These are phyloP conservation scores for Heloderma charlesbogerti DNA, from an alignment of 2,113 vertebrate genomes.

Conservation along the genomic window DNA sequence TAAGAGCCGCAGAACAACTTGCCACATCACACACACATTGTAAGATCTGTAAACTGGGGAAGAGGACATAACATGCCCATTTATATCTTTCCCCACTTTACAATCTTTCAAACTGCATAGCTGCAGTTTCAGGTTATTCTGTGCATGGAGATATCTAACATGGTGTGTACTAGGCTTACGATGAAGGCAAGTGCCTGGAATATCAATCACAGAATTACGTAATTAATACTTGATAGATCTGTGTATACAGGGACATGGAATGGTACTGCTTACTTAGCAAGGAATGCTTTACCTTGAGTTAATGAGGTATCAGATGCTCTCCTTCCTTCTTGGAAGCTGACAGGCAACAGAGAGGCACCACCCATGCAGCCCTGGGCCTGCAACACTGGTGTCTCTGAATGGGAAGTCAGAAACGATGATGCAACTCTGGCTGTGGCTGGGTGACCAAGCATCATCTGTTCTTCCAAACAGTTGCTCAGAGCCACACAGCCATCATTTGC, in stretches of 20 bases:
- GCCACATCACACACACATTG: neutral
- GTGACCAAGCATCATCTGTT: conserved; percentile 76
- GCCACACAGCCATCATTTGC: conserved; percentile 73
- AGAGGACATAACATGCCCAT: no score
- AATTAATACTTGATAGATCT: neutral
- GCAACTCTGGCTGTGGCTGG: conserved; percentile 76
- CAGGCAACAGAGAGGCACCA: conserved; percentile 78
- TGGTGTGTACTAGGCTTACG: neutral
- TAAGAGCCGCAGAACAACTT: neutral
- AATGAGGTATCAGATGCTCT: conserved; percentile 96
- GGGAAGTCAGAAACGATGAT: conserved; percentile 78
- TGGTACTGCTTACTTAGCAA: neutral
- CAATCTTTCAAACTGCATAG: neutral
- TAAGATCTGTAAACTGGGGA: neutral
- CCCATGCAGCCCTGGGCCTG: conserved; percentile 86
- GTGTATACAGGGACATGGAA: neutral
- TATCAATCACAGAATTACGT: neutral
- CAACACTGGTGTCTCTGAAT: conserved; percentile 88
- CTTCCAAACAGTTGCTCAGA: conserved; percentile 76
- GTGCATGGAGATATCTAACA: neutral
- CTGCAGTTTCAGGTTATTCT: neutral
- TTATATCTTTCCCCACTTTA: neutral
- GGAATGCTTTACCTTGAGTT: conserved; percentile 87
- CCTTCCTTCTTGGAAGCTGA: conserved; percentile 96
- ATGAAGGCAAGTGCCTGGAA: neutral